Base-by-base conservation (phyloP, 2,797 vertebrate species). In the Gymnoscopelus braueri region DNA sequence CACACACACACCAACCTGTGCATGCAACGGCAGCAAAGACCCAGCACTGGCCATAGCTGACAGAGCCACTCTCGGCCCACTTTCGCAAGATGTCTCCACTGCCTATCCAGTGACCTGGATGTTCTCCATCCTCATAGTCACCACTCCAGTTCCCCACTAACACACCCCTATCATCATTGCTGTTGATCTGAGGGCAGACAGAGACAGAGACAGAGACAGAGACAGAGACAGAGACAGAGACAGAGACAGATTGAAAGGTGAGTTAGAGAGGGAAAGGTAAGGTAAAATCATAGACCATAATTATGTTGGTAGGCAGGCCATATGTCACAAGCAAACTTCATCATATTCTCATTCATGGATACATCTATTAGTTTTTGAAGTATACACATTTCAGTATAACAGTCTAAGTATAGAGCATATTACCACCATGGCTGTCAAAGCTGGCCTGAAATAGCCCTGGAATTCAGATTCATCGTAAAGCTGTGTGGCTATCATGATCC, bases 11-110 rank as follows among this genome's bases (percentile, higher is more conserved):
- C 78, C 6, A 24, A 96, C 96, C 95, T 39, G 96, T 95, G 83
- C 96, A 97, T 0, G 84, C 95, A 61, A 97, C 93, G 0, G 95
- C 95, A 0, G 96, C 96, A 3, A 96, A 97, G 35, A 97, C 95
- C 96, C 96, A 96, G 81, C 96, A 96, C 79, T 97, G 96, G 60
- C 96, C 94, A 0, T 95, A 97, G 59, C 87, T 80, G 75, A 97
- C 95, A 0, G 89, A 92, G 23, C 94, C 92, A 48, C 92, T 84
- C 0, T 84, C 78, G 60, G 84, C 92, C 96, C 96, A 97, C 71
- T 92, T 87, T 26, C 66, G 80, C 66, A 96, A 91, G 62, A 97
- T 96, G 63, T 94, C 94, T 71, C 92, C 92, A 0, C 95, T 96
- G 55, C 95, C 93, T 0, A 88, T 93, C 96, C 96, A 97, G 60